Evolutionary conservation across 2,113 vertebrate species (phyloP).

Genomic region (Penelope pileata): DNA sequence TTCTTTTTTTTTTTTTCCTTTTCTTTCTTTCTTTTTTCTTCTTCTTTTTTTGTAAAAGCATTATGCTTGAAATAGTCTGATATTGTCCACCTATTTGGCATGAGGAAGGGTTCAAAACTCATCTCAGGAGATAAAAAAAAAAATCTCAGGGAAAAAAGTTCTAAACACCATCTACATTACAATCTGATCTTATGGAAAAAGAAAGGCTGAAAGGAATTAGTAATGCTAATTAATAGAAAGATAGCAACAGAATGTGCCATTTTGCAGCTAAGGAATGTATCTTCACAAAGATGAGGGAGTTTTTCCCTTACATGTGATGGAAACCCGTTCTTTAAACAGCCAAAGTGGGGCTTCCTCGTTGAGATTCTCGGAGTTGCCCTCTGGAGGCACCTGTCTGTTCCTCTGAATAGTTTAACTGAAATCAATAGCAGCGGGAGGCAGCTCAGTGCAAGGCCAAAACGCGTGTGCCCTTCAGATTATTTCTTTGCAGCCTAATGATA

Average conservation of each 20-base stretch:
- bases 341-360: background rate
- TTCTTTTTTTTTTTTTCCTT: background rate
- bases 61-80: accelerated
- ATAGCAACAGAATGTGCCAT: background rate
- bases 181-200: background rate
- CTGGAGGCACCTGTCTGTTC: background rate
- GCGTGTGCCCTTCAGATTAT: background rate
- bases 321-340: background rate
- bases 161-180: background rate
- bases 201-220: background rate
- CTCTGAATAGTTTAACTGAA: background rate
- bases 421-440: background rate
- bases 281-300: background rate
- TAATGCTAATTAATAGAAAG: background rate
- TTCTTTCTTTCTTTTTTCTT: background rate
- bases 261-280: background rate
- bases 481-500: background rate
- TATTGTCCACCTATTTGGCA: too few relatives aligned
- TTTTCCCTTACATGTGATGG: accelerated
- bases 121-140: background rate
- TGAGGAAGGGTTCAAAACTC: background rate
- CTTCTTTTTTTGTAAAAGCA: background rate
- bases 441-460: background rate
- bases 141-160: background rate
- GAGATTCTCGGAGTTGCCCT: background rate